Conservation (phyloP, 2,888 invertebrate genomes). For the Clitarchus hookeri region DNA sequence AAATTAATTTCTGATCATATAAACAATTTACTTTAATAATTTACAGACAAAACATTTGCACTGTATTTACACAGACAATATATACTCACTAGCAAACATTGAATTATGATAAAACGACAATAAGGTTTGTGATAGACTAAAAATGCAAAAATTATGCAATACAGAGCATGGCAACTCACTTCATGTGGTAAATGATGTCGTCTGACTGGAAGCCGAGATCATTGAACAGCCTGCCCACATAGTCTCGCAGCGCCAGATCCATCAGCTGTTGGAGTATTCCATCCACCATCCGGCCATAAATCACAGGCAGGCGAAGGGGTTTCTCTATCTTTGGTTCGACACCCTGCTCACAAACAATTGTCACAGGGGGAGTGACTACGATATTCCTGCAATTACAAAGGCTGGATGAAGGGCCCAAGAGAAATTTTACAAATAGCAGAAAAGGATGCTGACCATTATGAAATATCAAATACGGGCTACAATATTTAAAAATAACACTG, state of each 20-base stretch:
- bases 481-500: too few species aligned
- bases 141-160: not conserved
- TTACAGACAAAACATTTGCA: too few species aligned
- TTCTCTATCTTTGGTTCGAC: conserved; percentile 30
- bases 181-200: conserved; percentile 66
- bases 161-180: conserved; percentile 56
- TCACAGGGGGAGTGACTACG: not conserved
- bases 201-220: conserved; percentile 71
- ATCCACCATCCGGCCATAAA: conserved; percentile 83
- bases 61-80: too few species aligned
- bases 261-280: conserved; percentile 80
- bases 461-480: too few species aligned
- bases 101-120: too few species aligned
- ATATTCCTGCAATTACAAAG: not conserved
- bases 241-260: conserved; percentile 79
- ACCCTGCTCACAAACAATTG: conserved; percentile 26
- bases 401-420: not conserved
- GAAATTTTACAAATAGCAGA: too few species aligned
- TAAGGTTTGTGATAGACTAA: too few species aligned
- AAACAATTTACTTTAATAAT: too few species aligned
- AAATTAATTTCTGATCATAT: too few species aligned
- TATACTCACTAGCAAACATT: too few species aligned
- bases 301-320: conserved; percentile 69
- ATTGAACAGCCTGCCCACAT: conserved; percentile 75
- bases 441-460: too few species aligned